Percentiles rank a stretch among this genome's conserved stretches.
Evolutionary conservation across 2,113 vertebrate genomes (phyloP).

Genomic region (Riparia riparia): DNA sequence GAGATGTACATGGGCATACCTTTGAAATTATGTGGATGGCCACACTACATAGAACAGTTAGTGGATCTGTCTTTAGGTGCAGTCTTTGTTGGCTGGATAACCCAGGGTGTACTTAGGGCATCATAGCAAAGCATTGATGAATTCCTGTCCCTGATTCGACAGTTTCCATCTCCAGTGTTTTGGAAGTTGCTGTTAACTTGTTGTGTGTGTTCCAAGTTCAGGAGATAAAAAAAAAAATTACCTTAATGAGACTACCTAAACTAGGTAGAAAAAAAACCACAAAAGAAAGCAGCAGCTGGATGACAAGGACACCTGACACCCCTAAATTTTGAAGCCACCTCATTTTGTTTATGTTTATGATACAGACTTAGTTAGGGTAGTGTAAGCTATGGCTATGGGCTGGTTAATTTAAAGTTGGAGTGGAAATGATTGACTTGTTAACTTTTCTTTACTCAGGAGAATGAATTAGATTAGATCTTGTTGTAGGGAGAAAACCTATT

Average conservation of each 20-base stretch:
- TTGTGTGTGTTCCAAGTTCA: not conserved
- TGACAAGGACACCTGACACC: not conserved
- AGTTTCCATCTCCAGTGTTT: not conserved
- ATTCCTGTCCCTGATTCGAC: not conserved
- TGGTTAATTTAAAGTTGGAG: not conserved
- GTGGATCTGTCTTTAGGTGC: not conserved
- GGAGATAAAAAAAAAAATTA: too few species aligned
- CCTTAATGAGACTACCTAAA: not conserved
- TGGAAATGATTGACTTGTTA: not conserved
- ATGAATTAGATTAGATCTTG: not conserved
- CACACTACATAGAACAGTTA: not conserved
- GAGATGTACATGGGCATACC: not conserved
- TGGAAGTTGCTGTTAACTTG: not conserved
- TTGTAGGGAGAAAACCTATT: not conserved
- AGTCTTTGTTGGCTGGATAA: accelerated
- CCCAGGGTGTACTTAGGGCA: not conserved
- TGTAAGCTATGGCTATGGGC: not conserved
- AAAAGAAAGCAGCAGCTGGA: not conserved
- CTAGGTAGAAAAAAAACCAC: not conserved
- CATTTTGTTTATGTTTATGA: not conserved
- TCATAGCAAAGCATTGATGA: not conserved
- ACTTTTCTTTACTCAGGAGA: not conserved
- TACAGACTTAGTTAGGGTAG: not conserved
- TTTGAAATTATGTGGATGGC: not conserved
- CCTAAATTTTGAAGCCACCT: not conserved